Base-by-base conservation (phyloP, 2,888 invertebrate species). In the Tinea pellionella region DNA sequence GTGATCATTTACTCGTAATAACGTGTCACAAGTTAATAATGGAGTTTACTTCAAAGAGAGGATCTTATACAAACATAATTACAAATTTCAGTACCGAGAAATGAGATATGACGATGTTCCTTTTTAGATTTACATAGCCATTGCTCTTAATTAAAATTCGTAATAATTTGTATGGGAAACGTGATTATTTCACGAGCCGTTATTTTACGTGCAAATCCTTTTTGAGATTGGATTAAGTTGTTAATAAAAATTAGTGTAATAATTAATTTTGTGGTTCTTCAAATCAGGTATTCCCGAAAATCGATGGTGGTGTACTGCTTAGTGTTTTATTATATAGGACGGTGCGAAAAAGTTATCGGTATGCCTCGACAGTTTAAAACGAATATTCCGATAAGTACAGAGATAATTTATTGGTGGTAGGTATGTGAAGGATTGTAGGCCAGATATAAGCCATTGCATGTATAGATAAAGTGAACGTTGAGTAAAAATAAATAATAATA, bases 21-120 rank as follows among this genome's bases (percentile, higher is more conserved):
- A 6, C 24, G 24, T 24, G 6, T 24, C 24, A 24, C 24, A 24
- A 24, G 24, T 24, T 2, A 63, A 65, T 71, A 71, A 75, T 72
- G 66, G 66, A 68, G 69, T 72, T 68, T 65, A 69, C 68, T 65
- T 70, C 68, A 68, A 69, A 74, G 68, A 68, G 64, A 32, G 15
- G 32, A 70, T 67, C 67, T 66, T 65, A 41, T 63, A 67, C 60
- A 65, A 68, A 63, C 61, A 68, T 67, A 72, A 72, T 72, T 69
- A 71, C 66, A 70, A 69, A 68, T 74, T 71, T 70, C 72, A 72
- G 68, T 70, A 65, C 69, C 67, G 68, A 66, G 69, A 67, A 69
- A 69, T 68, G 66, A 43, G 69, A 62, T 61, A 61, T 56, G 55
- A 57, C n/a, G 32, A n/a, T n/a, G n/a, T n/a, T 32, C 9, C 56